Evolutionary conservation across 2,113 vertebrate species (phyloP).

Genomic region (Heterocephalus glaber): DNA sequence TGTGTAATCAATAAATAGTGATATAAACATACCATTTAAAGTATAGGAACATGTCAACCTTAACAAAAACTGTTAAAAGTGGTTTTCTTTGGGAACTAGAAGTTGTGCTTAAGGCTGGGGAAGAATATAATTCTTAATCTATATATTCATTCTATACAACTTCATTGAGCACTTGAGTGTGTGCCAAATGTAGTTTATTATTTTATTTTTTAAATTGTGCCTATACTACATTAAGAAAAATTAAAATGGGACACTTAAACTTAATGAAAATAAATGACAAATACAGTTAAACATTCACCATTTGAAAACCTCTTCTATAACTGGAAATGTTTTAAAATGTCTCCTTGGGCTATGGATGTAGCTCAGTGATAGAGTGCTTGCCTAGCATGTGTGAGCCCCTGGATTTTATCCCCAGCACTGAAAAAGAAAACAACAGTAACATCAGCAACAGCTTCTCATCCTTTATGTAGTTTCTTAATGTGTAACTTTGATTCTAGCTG

Average conservation of each 20-base stretch:
- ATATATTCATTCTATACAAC: not conserved
- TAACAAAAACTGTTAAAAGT: slow-evolving; percentile 7
- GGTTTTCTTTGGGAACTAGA: not conserved
- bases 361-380: not conserved
- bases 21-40: not conserved
- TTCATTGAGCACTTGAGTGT: not conserved
- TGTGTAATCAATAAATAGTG: not conserved
- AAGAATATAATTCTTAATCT: slow-evolving; percentile 1
- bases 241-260: not conserved
- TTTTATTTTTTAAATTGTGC: not conserved
- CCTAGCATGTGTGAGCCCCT: not conserved
- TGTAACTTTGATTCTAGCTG: not conserved
- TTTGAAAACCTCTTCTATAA: not conserved
- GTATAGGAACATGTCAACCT: not conserved
- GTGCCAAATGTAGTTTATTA: not conserved
- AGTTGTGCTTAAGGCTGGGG: not conserved
- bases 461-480: not conserved
- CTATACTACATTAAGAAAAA: not conserved
- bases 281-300: not conserved
- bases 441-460: not conserved
- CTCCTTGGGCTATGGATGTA: not conserved
- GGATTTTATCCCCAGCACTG: not conserved
- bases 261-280: not conserved
- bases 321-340: not conserved
- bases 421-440: not conserved